Base-by-base conservation (phyloP, 1,140 invertebrate genomes). In the Heliconius melpomene region DNA sequence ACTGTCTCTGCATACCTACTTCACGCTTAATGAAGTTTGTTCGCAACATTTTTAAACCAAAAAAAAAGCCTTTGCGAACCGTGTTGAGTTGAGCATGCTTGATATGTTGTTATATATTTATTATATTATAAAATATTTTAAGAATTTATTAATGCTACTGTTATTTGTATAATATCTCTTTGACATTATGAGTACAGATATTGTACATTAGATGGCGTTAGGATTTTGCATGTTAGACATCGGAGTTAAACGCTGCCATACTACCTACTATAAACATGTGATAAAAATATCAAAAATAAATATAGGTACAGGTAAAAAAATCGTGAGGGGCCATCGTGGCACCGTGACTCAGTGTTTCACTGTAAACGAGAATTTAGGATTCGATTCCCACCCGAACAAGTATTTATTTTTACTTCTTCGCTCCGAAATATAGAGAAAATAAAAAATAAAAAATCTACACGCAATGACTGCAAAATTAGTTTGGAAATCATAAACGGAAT, bases 1-100 rank as follows among this genome's bases (percentile, higher is more conserved):
- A 54, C 77, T 60, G 71, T 74, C 40, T 79, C 57, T 72, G 29
- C 11, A 40, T 60, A 75, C 78, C 75, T 71, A 75, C 78, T 79
- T 71, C 29, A 75, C 20, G 11, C 18, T 75, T 75, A 79, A 75
- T 75, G 74, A 79, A 71, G 57, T 79, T 79, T 75, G 74, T 60
- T 38, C 7, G 72, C 74, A 72, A 52, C 74, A 74, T 79, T 75
- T 75, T 71, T 79, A 75, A 79, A 52, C 71, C n/a, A 71, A 73
- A 40, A 79, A 29, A 79, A 79, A 16, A 36, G 54, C 78, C 23
- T 73, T 74, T 70, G 36, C 75, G 36, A 77, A 50, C 60, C 23
- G 16, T 66, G 60, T 66, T 66, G 60, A 66, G 26, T 66, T 66
- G 26, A 66, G 60, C 23, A 66, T 5, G 60, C 60, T 66, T 66